Conservation (phyloP, 2,113 vertebrate genomes). For the Eublepharis macularius region DNA sequence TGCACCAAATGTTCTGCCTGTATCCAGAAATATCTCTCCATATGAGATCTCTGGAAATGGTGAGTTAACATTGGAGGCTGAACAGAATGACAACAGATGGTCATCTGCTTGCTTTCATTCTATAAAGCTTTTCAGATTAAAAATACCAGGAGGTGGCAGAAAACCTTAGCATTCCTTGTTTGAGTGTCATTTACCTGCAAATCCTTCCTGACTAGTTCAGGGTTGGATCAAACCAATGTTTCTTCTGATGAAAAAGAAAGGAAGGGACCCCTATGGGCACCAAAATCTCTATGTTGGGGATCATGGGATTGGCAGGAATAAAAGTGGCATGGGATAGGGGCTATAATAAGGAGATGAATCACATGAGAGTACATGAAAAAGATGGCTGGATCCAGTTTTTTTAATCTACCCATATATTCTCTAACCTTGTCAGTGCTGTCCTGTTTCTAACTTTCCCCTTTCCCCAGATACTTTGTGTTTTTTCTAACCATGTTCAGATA, state of each 20-base stretch:
- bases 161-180: not conserved
- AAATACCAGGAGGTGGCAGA: not conserved
- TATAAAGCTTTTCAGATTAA: not conserved
- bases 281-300: too few relatives aligned
- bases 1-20: not conserved
- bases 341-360: too few relatives aligned
- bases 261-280: too few relatives aligned
- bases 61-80: too few relatives aligned
- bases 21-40: not conserved
- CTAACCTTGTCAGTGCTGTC: not conserved
- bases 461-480: not conserved
- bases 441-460: not conserved
- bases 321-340: too few relatives aligned
- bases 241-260: too few relatives aligned
- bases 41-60: too few relatives aligned
- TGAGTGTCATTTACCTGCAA: not conserved
- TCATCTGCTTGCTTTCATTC: not conserved
- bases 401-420: not conserved
- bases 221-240: too few relatives aligned
- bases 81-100: not conserved
- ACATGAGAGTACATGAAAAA: too few relatives aligned
- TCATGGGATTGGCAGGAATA: too few relatives aligned
- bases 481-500: not conserved
- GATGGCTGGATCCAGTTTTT: too few relatives aligned
- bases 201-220: not conserved